Evolutionary conservation across 2,797 vertebrate species (phyloP), one percentile per base, ranked within the genome.

Genomic region (Novumbra hubbsi): DNA sequence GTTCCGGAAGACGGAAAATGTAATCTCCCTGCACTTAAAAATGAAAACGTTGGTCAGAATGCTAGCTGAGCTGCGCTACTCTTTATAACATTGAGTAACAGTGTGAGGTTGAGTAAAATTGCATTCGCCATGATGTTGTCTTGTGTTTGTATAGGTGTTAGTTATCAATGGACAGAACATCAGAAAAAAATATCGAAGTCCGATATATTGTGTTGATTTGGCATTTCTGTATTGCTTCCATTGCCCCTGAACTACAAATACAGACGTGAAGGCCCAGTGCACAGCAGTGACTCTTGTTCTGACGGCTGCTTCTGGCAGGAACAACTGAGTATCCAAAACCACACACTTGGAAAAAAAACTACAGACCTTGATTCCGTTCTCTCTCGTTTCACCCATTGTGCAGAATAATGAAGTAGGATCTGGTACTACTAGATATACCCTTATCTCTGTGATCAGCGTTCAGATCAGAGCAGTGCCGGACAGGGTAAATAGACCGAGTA

Each of bases 1-100:
- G 14, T n/a, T n/a, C 11, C 24, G 55, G 24, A 27, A 57, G 19
- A 0, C 16, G 11, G 11, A 27, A 2, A 24, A 60, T 12, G 9
- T 28, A 32, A 16, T 32, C 14, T 65, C 16, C 17, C 17, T 65
- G 12, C 17, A 32, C 4, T 79, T 84, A 27, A 75, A 82, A 83
- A 79, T 84, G 82, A 81, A 73, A 70, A 80, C 74, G 79, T 78
- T 81, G 81, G 55, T 24, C 83, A 83, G 85, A 81, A 87, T 84
- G 83, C n/a, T 38, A 76, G 76, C 79, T 88, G 86, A 88, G 88
- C 80, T 87, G 85, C 86, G 81, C 79, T 87, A 63, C 80, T 83
- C 81, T 86, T 83, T 41, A 85, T 24, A 41, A 80, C 71, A 84
- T 88, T 89, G 86, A 86, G 87, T 82, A 83, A 82, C 70, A 11